phyloP scores from a whole-genome alignment of 2,113 vertebrate species.

The Scytalopus superciliaris region DNA sequence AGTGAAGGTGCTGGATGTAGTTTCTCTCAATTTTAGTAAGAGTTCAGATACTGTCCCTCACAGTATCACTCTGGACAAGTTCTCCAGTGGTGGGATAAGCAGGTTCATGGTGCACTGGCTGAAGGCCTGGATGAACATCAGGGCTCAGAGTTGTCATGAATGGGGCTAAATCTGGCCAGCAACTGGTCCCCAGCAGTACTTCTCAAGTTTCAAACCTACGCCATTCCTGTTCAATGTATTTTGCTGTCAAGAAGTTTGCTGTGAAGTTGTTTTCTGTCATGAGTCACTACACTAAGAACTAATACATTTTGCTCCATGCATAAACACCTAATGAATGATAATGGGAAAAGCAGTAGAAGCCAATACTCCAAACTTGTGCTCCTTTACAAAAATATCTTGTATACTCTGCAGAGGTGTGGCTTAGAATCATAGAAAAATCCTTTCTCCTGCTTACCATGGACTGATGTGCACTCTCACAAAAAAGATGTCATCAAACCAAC shows the following conservation, averaged over 20 bases:
- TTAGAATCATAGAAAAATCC: neutral
- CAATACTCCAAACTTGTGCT: neutral
- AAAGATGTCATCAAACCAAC: neutral
- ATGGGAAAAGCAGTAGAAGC: neutral
- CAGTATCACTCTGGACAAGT: neutral
- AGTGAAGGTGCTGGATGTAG: neutral
- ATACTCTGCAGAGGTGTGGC: neutral
- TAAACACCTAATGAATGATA: neutral
- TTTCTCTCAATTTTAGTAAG: neutral
- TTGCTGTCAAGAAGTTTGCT: neutral
- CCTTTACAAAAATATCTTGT: neutral
- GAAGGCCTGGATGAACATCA: neutral
- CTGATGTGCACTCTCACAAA: neutral
- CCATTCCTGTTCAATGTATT: neutral
- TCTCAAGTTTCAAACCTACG: neutral
- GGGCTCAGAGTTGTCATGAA: neutral
- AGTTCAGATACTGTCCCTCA: neutral
- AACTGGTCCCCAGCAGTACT: neutral
- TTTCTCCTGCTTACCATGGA: neutral
- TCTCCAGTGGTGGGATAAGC: neutral
- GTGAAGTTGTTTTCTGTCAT: neutral
- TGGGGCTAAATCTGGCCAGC: neutral
- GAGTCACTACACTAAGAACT: neutral
- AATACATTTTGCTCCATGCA: neutral
- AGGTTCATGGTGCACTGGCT: neutral